Percentiles rank a stretch among this genome's conserved stretches.
Evolutionary conservation across 1,140 invertebrate species (phyloP).

Genomic region (Drosophila navojoa): DNA sequence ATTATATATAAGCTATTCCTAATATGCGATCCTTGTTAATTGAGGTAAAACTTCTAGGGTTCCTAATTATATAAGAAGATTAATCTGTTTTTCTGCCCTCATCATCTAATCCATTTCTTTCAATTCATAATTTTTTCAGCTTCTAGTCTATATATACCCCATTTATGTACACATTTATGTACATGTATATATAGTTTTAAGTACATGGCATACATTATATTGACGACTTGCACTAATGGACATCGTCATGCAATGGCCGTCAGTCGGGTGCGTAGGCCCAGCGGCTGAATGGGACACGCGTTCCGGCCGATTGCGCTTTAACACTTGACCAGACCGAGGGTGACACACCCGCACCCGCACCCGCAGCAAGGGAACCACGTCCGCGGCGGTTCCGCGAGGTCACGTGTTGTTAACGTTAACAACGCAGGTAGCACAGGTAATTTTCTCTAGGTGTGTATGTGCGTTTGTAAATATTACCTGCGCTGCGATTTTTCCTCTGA

Average conservation of each 20-base stretch:
- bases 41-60: no score
- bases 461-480: conserved; percentile 52
- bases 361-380: not conserved
- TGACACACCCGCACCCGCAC: conserved; percentile 31
- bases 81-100: no score
- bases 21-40: no score
- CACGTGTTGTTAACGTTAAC: conserved; percentile 73
- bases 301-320: conserved; percentile 79
- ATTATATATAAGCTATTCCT: no score
- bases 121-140: no score
- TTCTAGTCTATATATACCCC: conserved; percentile 9
- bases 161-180: conserved; percentile 30
- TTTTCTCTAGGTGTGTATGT: conserved; percentile 23
- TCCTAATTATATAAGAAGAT: no score
- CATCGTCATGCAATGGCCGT: conserved; percentile 61
- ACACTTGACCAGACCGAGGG: conserved; percentile 68
- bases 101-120: no score
- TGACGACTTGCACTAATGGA: conserved; percentile 74
- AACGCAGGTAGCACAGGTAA: conserved; percentile 63
- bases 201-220: conserved; percentile 27
- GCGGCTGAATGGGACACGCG: conserved; percentile 39
- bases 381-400: conserved; percentile 45
- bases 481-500: conserved; percentile 61
- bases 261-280: conserved; percentile 46
- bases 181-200: not conserved